phyloP scores from a whole-genome alignment of 92 coral and sea anemone species.

The Plumapathes pennacea region DNA sequence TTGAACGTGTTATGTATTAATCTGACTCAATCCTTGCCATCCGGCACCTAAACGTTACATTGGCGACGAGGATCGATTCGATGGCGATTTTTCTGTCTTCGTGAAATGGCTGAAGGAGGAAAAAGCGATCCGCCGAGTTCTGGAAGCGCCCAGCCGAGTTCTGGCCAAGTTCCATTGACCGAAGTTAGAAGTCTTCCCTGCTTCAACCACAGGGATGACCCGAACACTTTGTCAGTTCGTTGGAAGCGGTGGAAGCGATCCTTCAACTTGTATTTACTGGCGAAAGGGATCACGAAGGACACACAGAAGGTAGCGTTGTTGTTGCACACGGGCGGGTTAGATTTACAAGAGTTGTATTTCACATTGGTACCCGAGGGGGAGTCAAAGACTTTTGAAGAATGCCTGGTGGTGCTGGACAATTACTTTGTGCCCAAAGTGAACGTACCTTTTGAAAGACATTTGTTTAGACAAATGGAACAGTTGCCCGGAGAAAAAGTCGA shows the following conservation, averaged over 20 bases:
- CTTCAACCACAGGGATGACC: conserved; percentile 44
- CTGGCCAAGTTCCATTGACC: conserved; percentile 7
- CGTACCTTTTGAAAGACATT: conserved; percentile 36
- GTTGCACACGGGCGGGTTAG: conserved; percentile 15
- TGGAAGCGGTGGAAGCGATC: conserved; percentile 50
- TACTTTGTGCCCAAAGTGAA: conserved; percentile 37
- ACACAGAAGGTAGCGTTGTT: conserved; percentile 15
- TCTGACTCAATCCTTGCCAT: too few relatives aligned
- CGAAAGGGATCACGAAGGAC: conserved; percentile 15
- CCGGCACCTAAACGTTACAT: too few relatives aligned
- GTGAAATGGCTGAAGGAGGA: too few relatives aligned
- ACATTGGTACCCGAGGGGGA: conserved; percentile 8
- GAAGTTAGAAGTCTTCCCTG: conserved; percentile 20
- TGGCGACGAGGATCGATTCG: too few relatives aligned
- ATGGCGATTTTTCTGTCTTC: too few relatives aligned
- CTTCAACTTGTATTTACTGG: conserved; percentile 8
- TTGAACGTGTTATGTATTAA: too few relatives aligned
- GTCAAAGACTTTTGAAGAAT: neutral
- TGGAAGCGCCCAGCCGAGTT: too few relatives aligned
- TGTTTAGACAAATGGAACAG: conserved; percentile 34
- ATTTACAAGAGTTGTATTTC: conserved; percentile 15
- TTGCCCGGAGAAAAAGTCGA: neutral
- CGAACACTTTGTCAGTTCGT: conserved; percentile 12
- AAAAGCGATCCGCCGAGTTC: too few relatives aligned
- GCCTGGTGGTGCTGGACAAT: conserved; percentile 15